phyloP scores from a whole-genome alignment of 2,888 invertebrate genomes.

The Adelphocoris suturalis region DNA sequence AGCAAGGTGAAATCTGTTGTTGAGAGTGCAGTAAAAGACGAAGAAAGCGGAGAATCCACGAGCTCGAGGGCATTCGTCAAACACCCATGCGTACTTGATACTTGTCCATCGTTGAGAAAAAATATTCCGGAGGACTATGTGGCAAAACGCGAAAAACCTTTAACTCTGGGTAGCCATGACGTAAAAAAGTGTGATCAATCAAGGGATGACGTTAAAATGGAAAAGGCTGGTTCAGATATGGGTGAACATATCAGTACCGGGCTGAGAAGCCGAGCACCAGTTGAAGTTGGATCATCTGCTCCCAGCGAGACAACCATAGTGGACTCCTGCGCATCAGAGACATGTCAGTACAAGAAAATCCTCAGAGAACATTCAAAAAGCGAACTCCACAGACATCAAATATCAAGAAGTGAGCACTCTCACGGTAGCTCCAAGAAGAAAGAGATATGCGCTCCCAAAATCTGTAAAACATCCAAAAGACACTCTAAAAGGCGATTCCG shows the following conservation, averaged over 20 bases:
- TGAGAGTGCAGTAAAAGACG: too few relatives aligned
- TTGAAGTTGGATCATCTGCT: neutral
- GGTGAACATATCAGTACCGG: neutral
- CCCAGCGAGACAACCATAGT: neutral
- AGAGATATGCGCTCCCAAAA: slow-evolving; percentile 8
- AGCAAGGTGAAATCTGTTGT: too few relatives aligned
- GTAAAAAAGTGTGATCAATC: neutral
- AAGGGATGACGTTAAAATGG: neutral
- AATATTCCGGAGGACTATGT: neutral
- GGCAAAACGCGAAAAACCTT: neutral
- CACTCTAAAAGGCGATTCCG: neutral
- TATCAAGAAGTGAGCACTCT: neutral
- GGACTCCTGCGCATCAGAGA: neutral
- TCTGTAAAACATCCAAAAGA: neutral
- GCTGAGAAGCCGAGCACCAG: neutral
- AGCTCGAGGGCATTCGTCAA: neutral
- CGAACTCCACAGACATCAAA: neutral
- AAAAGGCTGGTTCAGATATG: neutral
- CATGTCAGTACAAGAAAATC: neutral
- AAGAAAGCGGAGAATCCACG: neutral
- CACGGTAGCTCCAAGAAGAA: neutral
- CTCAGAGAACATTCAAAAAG: neutral
- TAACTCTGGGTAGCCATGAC: neutral
- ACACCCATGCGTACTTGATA: neutral
- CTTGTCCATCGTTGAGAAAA: neutral